These are phyloP conservation scores for Hoplodrina ambigua DNA, from an alignment of 2,888 invertebrate genomes.

Conservation along the genomic window DNA sequence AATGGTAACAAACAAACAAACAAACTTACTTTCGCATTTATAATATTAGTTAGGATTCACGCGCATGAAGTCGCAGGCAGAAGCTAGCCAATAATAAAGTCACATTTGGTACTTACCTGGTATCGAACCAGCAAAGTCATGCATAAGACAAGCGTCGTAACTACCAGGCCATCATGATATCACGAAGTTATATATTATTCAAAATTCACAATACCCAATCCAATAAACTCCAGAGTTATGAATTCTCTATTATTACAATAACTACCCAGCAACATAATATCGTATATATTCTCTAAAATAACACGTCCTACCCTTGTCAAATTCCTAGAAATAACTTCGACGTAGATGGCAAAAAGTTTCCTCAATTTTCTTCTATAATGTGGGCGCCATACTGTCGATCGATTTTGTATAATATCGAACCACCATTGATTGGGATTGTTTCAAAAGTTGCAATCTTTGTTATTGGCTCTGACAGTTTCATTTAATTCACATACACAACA, in stretches of 20 bases:
- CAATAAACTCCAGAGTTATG: not conserved
- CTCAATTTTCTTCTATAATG: not conserved
- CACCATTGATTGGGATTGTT: slow-evolving; percentile 52
- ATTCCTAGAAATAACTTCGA: not conserved
- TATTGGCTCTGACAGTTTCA: slow-evolving; percentile 49
- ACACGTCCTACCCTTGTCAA: not conserved
- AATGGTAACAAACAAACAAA: too few species aligned
- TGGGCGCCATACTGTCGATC: slow-evolving; percentile 14
- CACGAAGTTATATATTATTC: not conserved
- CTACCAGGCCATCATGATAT: too few species aligned
- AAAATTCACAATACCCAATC: not conserved
- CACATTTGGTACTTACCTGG: too few species aligned
- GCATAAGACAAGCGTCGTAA: too few species aligned
- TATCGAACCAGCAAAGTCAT: too few species aligned
- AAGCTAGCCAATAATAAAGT: too few species aligned
- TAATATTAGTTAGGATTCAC: too few species aligned
- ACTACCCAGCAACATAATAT: not conserved
- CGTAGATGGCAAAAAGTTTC: slow-evolving; percentile 3
- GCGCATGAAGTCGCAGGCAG: too few species aligned
- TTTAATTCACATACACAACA: slow-evolving; percentile 45
- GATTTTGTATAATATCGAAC: slow-evolving; percentile 43
- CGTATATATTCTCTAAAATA: not conserved
- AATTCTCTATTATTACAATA: not conserved
- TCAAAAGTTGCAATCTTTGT: slow-evolving; percentile 47
- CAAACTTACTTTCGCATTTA: too few species aligned